Percentiles rank a stretch among this genome's conserved stretches.
These are phyloP conservation scores for Orchesellides sinensis DNA, from an alignment of 2,888 invertebrate species.

Conservation along the genomic window DNA sequence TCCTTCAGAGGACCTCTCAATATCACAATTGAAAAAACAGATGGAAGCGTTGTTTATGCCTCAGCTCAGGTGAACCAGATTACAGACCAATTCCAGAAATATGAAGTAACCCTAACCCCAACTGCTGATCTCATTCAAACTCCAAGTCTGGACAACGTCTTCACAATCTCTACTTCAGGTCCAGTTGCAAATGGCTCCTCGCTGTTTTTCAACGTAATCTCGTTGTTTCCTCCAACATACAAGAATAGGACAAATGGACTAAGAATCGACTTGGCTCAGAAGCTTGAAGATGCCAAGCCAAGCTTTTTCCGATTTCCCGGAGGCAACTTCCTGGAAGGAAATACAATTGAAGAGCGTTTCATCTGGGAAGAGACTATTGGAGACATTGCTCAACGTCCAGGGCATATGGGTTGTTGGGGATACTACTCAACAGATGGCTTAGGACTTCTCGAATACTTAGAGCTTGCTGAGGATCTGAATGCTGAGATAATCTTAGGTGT, in stretches of 20 bases:
- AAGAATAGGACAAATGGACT: conserved; percentile 40
- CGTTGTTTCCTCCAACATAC: conserved; percentile 45
- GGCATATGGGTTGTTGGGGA: conserved; percentile 48
- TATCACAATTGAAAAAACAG: conserved; percentile 30
- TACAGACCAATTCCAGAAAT: conserved; percentile 34
- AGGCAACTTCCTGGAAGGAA: conserved; percentile 49
- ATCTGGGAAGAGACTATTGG: conserved; percentile 57
- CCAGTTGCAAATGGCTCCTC: conserved; percentile 6
- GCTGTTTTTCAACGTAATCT: conserved; percentile 50
- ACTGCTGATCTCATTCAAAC: conserved; percentile 18
- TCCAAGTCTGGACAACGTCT: conserved; percentile 32
- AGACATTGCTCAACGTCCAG: conserved; percentile 34
- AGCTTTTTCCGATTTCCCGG: conserved; percentile 49
- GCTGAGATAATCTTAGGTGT: conserved; percentile 47
- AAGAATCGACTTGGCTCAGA: conserved; percentile 40
- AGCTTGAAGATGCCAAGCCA: conserved; percentile 43
- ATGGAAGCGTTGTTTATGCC: conserved; percentile 31
- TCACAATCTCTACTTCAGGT: conserved; percentile 34
- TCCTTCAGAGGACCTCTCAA: conserved; percentile 24
- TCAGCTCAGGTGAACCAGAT: conserved; percentile 30
- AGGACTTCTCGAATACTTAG: conserved; percentile 43
- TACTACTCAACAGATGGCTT: conserved; percentile 47
- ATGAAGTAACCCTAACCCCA: conserved; percentile 34
- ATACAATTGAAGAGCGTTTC: conserved; percentile 40
- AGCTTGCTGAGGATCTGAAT: conserved; percentile 41